phyloP scores from a whole-genome alignment of 2,797 vertebrate genomes.

The Pseudocheirus occidentalis region DNA sequence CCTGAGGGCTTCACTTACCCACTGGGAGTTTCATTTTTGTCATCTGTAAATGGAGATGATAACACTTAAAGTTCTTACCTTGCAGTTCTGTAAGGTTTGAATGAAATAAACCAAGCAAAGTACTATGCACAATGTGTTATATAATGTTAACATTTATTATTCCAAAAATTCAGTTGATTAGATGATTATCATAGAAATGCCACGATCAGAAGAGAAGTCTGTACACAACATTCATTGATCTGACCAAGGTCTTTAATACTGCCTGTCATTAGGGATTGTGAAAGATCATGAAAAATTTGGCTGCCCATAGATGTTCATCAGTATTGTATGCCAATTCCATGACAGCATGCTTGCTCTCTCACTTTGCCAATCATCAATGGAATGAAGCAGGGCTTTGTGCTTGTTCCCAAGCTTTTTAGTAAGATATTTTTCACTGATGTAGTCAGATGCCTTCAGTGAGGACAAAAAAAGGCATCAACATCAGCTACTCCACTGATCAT shows the following conservation, averaged over 20 bases:
- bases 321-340: background rate
- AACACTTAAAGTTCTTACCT: background rate
- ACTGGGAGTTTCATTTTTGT: background rate
- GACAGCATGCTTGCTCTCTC: background rate
- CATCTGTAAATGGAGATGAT: background rate
- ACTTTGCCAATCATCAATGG: background rate
- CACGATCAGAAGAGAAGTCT: background rate
- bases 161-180: background rate
- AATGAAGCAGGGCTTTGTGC: background rate
- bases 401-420: background rate
- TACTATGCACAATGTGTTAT: background rate
- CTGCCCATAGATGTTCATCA: background rate
- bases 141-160: background rate
- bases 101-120: background rate
- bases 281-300: background rate
- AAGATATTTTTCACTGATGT: background rate
- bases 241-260: background rate
- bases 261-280: background rate
- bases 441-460: background rate
- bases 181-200: background rate
- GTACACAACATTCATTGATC: background rate
- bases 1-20: background rate
- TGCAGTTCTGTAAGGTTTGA: background rate
- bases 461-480: background rate
- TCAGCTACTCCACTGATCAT: background rate